Evolutionary conservation across 2,797 vertebrate species (phyloP).

Genomic region (Sternarchorhynchus goeldii): DNA sequence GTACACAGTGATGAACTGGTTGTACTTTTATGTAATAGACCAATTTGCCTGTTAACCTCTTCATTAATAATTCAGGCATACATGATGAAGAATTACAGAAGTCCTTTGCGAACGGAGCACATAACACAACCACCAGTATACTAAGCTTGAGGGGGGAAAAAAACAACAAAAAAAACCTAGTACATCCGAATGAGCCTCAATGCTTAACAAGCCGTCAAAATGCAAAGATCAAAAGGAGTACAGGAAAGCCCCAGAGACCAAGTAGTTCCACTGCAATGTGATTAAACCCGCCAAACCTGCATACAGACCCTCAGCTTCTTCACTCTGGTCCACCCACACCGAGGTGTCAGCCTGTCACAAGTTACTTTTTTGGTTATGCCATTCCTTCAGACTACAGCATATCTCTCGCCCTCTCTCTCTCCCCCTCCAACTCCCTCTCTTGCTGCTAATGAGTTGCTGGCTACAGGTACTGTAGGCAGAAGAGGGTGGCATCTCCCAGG

Average conservation of each 20-base stretch:
- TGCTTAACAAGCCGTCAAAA: conserved; percentile 24
- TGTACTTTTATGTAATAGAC: neutral
- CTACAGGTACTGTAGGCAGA: conserved; percentile 5
- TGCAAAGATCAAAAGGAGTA: conserved; percentile 37
- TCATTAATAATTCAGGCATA: neutral
- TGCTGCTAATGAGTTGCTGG: conserved; percentile 48
- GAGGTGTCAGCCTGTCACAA: conserved; percentile 6
- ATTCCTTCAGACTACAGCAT: conserved; percentile 12
- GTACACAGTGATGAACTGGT: neutral
- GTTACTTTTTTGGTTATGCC: conserved; percentile 6
- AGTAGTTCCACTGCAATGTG: conserved; percentile 22
- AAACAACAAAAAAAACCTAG: neutral
- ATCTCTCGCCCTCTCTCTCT: conserved; percentile 23
- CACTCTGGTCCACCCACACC: conserved; percentile 2
- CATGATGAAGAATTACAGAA: neutral
- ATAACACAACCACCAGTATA: neutral
- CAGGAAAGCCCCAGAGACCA: conserved; percentile 43
- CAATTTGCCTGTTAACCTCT: neutral
- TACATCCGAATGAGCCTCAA: conserved; percentile 9
- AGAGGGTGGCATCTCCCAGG: conserved; percentile 27
- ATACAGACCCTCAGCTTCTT: conserved; percentile 43
- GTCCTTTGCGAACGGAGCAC: neutral
- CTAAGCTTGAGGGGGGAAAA: neutral
- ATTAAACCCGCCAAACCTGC: conserved; percentile 33
- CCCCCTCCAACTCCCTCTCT: neutral